Evolutionary conservation across 1,140 invertebrate genomes (phyloP), one percentile per base, ranked within the genome.

Genomic region (Drosophila orosa): DNA sequence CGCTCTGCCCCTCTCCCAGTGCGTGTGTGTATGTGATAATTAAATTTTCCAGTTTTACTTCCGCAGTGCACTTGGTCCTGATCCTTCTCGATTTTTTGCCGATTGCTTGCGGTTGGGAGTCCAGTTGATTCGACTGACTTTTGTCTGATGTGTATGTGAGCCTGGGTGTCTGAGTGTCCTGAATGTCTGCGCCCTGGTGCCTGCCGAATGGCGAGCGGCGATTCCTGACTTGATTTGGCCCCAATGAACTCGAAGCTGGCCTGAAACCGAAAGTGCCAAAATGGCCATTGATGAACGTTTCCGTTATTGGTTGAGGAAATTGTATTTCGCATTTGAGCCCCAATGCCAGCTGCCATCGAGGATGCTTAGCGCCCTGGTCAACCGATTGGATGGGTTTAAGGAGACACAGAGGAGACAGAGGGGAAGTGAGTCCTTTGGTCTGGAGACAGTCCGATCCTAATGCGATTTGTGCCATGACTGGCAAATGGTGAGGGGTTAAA

Each of bases 21-120:
- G 62, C 50, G 39, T 71, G 56, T 57, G 45, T 78, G 62, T 78
- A 76, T 82, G 69, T 74, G 79, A 82, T 82, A 82, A 82, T 82
- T 82, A 82, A 82, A 82, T 82, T 82, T 82, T 82, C 80, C 79
- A 78, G 79, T 82, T 82, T 66, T 66, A 74, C 80, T 82, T 82
- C 79, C 79, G 77, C 45, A 60, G 54, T 62, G 71, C 71, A 79
- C 55, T 75, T 75, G 52, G 44, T 25, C 40, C 56, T 29, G 42
- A 24, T 55, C 40, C 27, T 40, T 55, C 6, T 44, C 29, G n/a
- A n/a, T 55, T 40, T 74, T 45, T 55, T 66, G 10, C 52, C 50
- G 25, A 68, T 76, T 55, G 74, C 57, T 71, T 77, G 74, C 60
- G 75, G 74, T 57, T 45, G 40, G 24, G 12, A 62, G 13, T 68